A percentile compares a stretch with the other conserved stretches of the same genome.
Evolutionary conservation across 2,113 vertebrate species (phyloP).

Genomic region (Scartelaos histophorus): DNA sequence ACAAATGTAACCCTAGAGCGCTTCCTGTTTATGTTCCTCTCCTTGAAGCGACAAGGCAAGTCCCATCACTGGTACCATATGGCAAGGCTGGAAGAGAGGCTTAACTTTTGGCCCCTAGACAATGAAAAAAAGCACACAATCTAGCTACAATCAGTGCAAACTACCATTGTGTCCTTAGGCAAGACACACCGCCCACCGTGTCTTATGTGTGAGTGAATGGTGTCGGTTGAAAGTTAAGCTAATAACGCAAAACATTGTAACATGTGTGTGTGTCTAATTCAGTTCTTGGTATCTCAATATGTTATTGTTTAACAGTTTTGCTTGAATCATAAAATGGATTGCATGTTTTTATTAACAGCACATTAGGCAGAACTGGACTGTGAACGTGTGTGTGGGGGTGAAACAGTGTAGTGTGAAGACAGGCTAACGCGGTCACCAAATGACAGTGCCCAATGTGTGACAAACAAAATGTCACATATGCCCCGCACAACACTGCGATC

Average conservation of each 20-base stretch:
- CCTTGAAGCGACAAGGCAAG: slow-evolving; percentile 45
- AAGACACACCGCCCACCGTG: background rate
- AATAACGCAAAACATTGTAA: no score
- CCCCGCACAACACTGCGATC: slow-evolving; percentile 49
- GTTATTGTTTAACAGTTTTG: background rate
- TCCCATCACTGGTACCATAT: slow-evolving; percentile 45
- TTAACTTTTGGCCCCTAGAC: background rate
- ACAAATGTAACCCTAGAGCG: slow-evolving; percentile 54
- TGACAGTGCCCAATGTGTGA: slow-evolving; percentile 59
- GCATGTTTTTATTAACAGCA: background rate
- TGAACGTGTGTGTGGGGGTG: slow-evolving; percentile 13
- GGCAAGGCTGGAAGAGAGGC: slow-evolving; percentile 15
- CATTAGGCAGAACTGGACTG: background rate
- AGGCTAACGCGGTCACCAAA: slow-evolving; percentile 53
- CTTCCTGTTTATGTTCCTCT: slow-evolving; percentile 62
- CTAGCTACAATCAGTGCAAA: background rate
- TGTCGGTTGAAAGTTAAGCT: background rate
- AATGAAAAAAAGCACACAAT: background rate
- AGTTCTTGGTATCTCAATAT: background rate
- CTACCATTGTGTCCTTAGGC: background rate
- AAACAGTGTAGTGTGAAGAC: slow-evolving; percentile 44
- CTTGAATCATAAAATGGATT: background rate
- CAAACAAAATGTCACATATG: slow-evolving; percentile 71
- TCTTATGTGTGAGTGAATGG: background rate
- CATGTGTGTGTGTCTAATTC: background rate